Percentiles rank a stretch among this genome's conserved stretches.
These are phyloP conservation scores for Garra rufa DNA, from an alignment of 2,113 vertebrate genomes.

Conservation along the genomic window DNA sequence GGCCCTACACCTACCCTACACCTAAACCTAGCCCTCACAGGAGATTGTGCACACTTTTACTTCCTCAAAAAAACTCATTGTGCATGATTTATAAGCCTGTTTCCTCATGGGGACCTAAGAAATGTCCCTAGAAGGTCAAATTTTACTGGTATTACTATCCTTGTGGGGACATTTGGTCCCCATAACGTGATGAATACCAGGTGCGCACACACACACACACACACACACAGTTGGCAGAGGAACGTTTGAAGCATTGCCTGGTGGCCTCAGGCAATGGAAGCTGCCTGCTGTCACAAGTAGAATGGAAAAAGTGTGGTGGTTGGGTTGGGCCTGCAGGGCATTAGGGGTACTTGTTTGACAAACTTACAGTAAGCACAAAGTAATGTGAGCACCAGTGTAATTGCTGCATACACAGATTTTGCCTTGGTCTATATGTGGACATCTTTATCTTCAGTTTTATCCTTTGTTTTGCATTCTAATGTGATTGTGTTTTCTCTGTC, in stretches of 20 bases:
- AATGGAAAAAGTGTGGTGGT: slow-evolving; percentile 54
- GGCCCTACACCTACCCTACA: too few relatives aligned
- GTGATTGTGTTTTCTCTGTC: not conserved
- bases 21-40: too few relatives aligned
- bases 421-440: not conserved
- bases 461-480: not conserved
- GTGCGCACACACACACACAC: slow-evolving; percentile 41
- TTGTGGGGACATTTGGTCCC: too few relatives aligned
- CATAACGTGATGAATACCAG: too few relatives aligned
- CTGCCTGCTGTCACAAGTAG: slow-evolving; percentile 60
- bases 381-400: too few relatives aligned
- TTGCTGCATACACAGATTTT: too few relatives aligned
- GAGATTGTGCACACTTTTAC: too few relatives aligned
- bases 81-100: too few relatives aligned
- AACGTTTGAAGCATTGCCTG: slow-evolving; percentile 67
- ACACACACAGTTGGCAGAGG: slow-evolving; percentile 37
- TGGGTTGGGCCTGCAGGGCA: slow-evolving; percentile 9
- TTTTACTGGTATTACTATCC: too few relatives aligned
- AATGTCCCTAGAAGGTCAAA: too few relatives aligned
- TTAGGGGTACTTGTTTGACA: slow-evolving; percentile 21
- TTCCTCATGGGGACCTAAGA: too few relatives aligned
- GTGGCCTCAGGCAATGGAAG: slow-evolving; percentile 73
- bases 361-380: slow-evolving; percentile 13
- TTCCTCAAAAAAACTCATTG: too few relatives aligned
- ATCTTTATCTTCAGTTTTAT: not conserved